Conservation (phyloP, 1,140 invertebrate genomes). For the Colletes latitarsis region DNA sequence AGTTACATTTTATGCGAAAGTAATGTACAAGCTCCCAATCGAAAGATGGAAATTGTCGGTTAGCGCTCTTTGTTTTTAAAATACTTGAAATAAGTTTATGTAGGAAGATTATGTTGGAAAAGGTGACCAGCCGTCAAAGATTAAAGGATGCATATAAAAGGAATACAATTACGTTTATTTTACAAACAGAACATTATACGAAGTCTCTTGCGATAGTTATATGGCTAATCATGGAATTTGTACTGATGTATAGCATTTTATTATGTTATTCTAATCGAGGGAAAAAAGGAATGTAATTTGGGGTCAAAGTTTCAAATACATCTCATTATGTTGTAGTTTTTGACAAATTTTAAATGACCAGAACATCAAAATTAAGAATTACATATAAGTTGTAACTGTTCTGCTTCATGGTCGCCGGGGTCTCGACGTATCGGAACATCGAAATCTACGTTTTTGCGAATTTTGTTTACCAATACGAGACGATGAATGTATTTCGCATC, state of each 20-base stretch:
- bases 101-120: background rate
- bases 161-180: background rate
- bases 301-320: background rate
- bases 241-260: background rate
- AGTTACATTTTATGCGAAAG: too few species aligned
- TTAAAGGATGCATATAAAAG: background rate
- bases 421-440: constrained; percentile 55
- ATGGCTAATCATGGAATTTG: background rate
- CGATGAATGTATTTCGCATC: constrained; percentile 77
- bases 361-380: background rate
- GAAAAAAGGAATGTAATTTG: background rate
- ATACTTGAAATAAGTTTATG: background rate
- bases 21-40: too few species aligned
- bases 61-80: too few species aligned
- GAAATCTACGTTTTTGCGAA: constrained; percentile 66
- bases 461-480: constrained; percentile 77
- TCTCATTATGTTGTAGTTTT: too few species aligned
- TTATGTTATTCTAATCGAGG: background rate
- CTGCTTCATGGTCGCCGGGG: constrained; percentile 33
- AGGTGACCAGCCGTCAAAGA: background rate
- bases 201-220: background rate
- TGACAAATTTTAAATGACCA: too few species aligned
- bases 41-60: background rate
- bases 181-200: background rate
- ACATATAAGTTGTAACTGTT: constrained; percentile 34